Base-by-base conservation (phyloP, 2,888 invertebrate species). In the Priocnemis perturbator region DNA sequence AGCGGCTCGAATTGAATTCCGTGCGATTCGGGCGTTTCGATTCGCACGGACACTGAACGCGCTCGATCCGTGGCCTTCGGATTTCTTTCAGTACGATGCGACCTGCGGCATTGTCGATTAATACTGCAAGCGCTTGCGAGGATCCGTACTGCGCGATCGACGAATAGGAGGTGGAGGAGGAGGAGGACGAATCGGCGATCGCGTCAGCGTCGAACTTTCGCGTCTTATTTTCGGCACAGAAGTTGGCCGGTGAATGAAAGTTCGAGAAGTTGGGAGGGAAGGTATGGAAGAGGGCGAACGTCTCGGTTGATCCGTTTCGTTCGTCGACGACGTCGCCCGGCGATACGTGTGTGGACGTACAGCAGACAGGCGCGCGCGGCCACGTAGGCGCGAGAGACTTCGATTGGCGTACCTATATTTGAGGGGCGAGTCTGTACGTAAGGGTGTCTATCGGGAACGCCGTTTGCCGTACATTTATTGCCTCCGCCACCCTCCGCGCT, bases 401-500 rank as follows among this genome's bases (percentile, higher is more conserved):
- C 81, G 76, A 81, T 83, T 77, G 78, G 71, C 37, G 20, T 78
- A 78, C 74, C 82, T 78, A 81, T 68, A 70, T 64, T 65, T 77
- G 71, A 74, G 76, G 74, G 78, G 72, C 73, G 75, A 76, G 78
- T 64, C 67, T 80, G 76, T 77, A 77, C 72, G 75, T 74, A 76
- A 73, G 85, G 84, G 83, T 83, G 86, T 84, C 86, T 87, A 87
- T 87, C 85, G 87, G 79, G 77, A 85, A 78, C 86, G 85, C 84
- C 86, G 87, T 88, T 88, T 87, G 85, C 87, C 86, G 87, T 88
- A 88, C 87, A 86, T 88, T 89, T 89, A 88, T 88, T 87, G 87
- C 87, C 82, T 81, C 81, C 78, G 73, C 81, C 80, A 82, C 81
- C 83, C 80, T 80, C 74, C 78, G 77, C 82, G 80, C 79, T 82